A percentile compares a stretch with the other conserved stretches of the same genome.
These are phyloP conservation scores for Clivina fossor DNA, from an alignment of 2,888 invertebrate species.

Conservation along the genomic window DNA sequence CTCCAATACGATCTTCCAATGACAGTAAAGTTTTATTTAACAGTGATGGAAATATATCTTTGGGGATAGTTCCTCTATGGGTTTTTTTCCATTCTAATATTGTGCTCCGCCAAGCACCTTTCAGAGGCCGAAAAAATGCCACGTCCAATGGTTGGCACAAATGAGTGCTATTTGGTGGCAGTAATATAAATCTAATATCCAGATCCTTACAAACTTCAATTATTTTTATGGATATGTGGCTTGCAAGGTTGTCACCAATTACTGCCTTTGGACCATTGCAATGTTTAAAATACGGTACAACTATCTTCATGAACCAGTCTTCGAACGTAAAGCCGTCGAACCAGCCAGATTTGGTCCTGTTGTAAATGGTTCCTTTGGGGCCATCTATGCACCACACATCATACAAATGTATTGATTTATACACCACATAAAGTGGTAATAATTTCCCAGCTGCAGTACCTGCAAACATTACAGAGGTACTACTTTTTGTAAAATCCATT, in stretches of 20 bases:
- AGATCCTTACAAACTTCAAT: conserved; percentile 43
- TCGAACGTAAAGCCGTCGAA: conserved; percentile 42
- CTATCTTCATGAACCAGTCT: conserved; percentile 40
- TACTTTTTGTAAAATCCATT: conserved; percentile 25
- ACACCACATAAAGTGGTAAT: conserved; percentile 43
- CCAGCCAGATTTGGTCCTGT: conserved; percentile 44
- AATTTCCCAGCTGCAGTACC: conserved; percentile 41
- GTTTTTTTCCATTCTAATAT: too few relatives aligned
- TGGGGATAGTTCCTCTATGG: too few relatives aligned
- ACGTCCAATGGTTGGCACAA: conserved; percentile 43
- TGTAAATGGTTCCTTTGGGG: conserved; percentile 42
- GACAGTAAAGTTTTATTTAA: too few relatives aligned
- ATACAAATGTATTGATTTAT: conserved; percentile 43
- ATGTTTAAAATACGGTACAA: conserved; percentile 41
- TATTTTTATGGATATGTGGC: conserved; percentile 41
- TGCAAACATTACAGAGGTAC: conserved; percentile 43
- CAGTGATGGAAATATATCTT: too few relatives aligned
- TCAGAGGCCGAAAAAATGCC: conserved; percentile 40
- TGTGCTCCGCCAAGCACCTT: conserved; percentile 39
- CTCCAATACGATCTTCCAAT: too few relatives aligned
- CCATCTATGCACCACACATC: conserved; percentile 45
- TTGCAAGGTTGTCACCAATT: conserved; percentile 46
- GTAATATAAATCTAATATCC: conserved; percentile 43
- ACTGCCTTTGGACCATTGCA: conserved; percentile 42
- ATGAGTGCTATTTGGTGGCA: conserved; percentile 41